These are phyloP conservation scores for Clarias macrocephalus DNA, from an alignment of 2,113 vertebrate species.

Conservation along the genomic window DNA sequence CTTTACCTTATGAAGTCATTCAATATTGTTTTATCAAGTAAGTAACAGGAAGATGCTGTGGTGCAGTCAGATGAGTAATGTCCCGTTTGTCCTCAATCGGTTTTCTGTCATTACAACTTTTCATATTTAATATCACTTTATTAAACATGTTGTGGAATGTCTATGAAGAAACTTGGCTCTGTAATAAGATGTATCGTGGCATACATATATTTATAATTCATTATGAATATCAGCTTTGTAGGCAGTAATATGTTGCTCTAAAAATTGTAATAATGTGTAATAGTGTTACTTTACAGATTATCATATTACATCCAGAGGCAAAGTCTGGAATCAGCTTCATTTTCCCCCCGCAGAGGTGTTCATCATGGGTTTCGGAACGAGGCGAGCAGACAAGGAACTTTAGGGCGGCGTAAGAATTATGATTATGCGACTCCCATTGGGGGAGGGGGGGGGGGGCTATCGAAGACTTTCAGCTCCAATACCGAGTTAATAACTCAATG, in stretches of 20 bases:
- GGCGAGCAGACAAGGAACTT: conserved; percentile 22
- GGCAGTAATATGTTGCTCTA: neutral
- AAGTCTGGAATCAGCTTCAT: conserved; percentile 23
- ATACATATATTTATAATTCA: neutral
- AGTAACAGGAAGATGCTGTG: neutral
- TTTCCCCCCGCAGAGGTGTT: conserved; percentile 4
- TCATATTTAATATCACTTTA: neutral
- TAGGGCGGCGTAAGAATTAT: conserved; percentile 36
- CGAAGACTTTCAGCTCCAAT: conserved; percentile 37
- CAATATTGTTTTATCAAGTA: too few relatives aligned
- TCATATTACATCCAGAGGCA: conserved; percentile 1
- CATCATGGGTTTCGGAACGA: conserved; percentile 12
- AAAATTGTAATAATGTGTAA: neutral
- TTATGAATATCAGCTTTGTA: neutral
- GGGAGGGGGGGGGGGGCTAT: neutral
- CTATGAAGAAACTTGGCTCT: neutral
- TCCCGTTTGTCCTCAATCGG: neutral
- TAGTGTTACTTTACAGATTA: neutral
- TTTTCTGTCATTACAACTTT: neutral
- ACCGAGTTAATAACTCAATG: conserved; percentile 49
- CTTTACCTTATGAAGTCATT: too few relatives aligned
- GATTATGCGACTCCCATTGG: conserved; percentile 15
- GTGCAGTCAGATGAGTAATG: too few relatives aligned
- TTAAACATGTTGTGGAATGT: neutral
- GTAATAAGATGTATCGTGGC: neutral